phyloP scores from a whole-genome alignment of 1,140 invertebrate genomes.

The Harpegnathos saltator region DNA sequence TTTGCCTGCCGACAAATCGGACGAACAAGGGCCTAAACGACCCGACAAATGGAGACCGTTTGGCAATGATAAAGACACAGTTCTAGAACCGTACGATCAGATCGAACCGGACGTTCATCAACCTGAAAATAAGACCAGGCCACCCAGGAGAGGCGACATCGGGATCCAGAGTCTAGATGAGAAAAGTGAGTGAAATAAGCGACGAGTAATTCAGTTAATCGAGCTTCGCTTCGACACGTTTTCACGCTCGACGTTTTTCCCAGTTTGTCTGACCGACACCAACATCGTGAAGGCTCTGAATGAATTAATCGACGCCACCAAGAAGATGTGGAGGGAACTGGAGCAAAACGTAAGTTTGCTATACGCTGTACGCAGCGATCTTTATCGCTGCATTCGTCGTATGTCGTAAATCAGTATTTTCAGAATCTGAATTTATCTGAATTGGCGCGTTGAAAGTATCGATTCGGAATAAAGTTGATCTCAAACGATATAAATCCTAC shows the following conservation, averaged over 20 bases:
- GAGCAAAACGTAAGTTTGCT: slow-evolving; percentile 74
- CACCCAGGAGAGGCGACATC: slow-evolving; percentile 90
- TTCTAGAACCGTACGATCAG: not conserved
- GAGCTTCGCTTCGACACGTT: slow-evolving; percentile 3
- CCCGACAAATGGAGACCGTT: too few species aligned
- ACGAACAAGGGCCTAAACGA: not conserved
- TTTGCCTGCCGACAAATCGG: not conserved
- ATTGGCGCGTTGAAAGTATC: too few species aligned
- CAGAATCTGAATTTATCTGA: not conserved
- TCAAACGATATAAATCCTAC: too few species aligned
- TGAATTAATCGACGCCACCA: slow-evolving; percentile 91
- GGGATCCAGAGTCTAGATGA: slow-evolving; percentile 90
- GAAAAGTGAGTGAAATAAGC: slow-evolving; percentile 85
- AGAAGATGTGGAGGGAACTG: slow-evolving; percentile 82
- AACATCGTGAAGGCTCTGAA: slow-evolving; percentile 89
- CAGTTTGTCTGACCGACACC: slow-evolving; percentile 86
- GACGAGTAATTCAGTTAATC: not conserved
- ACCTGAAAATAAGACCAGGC: slow-evolving; percentile 46
- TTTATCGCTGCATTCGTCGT: not conserved
- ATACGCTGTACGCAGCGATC: too few species aligned
- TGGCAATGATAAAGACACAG: not conserved
- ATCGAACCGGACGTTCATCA: not conserved
- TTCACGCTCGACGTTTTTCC: slow-evolving; percentile 70
- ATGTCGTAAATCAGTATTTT: not conserved
- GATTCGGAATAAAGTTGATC: too few species aligned